phyloP scores from a whole-genome alignment of 2,888 invertebrate species.

The Dexiosoma caninum region DNA sequence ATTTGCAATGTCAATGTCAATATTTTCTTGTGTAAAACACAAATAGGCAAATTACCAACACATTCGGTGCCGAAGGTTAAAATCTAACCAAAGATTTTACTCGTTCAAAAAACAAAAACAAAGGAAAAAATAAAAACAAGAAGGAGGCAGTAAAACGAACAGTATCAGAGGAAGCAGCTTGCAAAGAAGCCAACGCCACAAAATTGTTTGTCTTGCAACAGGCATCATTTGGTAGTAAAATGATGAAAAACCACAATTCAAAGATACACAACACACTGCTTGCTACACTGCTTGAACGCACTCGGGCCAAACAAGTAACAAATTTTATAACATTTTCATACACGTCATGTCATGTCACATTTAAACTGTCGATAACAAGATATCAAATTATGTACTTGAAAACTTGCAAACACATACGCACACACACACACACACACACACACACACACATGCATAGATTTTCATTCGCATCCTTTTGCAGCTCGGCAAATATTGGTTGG shows the following conservation, averaged over 20 bases:
- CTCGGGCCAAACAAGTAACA: background rate
- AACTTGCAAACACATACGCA: conserved; percentile 30
- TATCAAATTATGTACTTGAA: conserved; percentile 49
- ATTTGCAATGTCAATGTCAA: conserved; percentile 62
- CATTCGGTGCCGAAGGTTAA: conserved; percentile 60
- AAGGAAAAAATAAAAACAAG: too few species aligned
- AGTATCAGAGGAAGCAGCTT: background rate
- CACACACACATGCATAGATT: background rate
- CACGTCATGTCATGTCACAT: conserved; percentile 60
- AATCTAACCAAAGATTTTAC: conserved; percentile 56
- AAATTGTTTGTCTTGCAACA: conserved; percentile 62
- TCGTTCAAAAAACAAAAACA: background rate
- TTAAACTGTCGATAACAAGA: conserved; percentile 61
- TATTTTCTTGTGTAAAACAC: conserved; percentile 57
- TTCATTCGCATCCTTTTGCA: conserved; percentile 5
- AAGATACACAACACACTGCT: conserved; percentile 42
- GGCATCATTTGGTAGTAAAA: conserved; percentile 67
- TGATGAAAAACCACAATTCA: conserved; percentile 65
- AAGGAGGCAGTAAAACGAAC: background rate
- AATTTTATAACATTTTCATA: conserved; percentile 51
- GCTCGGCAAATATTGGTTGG: background rate
- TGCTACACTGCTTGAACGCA: conserved; percentile 2
- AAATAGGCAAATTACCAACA: conserved; percentile 63
- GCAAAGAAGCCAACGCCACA: conserved; percentile 46
- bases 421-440: background rate